A percentile compares a stretch with the other conserved stretches of the same genome.
These are phyloP conservation scores for Crocuta crocuta DNA, from an alignment of 2,113 vertebrate species.

Conservation along the genomic window DNA sequence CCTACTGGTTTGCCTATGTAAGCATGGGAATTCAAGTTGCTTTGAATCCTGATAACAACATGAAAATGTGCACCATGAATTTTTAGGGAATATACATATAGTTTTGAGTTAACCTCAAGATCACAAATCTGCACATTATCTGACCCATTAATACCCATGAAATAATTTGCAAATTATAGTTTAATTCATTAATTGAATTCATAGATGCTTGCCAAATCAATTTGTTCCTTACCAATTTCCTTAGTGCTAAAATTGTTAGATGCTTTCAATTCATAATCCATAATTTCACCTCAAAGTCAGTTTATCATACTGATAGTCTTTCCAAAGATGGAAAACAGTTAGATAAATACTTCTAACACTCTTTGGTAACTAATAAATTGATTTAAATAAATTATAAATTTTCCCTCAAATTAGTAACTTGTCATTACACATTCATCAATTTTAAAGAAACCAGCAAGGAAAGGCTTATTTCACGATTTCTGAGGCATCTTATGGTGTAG, in stretches of 20 bases:
- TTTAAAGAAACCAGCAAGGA: not conserved
- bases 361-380: not conserved
- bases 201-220: not conserved
- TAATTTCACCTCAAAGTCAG: not conserved
- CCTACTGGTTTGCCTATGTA: not conserved
- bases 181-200: not conserved
- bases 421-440: not conserved
- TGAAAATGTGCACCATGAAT: not conserved
- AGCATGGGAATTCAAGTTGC: not conserved
- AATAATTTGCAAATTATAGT: conserved; percentile 18
- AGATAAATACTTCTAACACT: not conserved
- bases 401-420: not conserved
- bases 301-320: not conserved
- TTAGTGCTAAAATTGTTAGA: not conserved
- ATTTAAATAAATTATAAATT: not conserved
- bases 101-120: not conserved
- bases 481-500: not conserved
- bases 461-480: not conserved
- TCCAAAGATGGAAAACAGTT: not conserved
- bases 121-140: not conserved
- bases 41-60: not conserved
- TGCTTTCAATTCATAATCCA: not conserved
- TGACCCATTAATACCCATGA: not conserved
- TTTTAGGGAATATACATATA: not conserved
- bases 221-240: not conserved